Base-by-base conservation (phyloP, 1,140 invertebrate species). In the Scylla paramamosain region DNA sequence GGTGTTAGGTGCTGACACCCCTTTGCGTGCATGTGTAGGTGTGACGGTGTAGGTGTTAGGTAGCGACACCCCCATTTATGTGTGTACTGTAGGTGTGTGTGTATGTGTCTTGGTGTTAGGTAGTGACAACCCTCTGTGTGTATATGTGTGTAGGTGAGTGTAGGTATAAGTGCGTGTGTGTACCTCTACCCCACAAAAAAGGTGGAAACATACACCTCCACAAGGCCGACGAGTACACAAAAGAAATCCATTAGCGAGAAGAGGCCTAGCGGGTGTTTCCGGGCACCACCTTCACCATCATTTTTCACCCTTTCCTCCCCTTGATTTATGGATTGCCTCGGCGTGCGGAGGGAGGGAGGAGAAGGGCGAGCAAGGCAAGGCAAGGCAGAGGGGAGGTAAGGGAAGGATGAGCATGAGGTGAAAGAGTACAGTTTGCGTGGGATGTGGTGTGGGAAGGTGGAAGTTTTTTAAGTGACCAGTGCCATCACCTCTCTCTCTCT, bases 241-340 rank as follows among this genome's bases (percentile, higher is more conserved):
- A 91, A 46, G 46, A 91, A 91, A 91, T 91, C 89, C 89, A 91
- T 91, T 91, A 91, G 46, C 39, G 12, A 8, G 32, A 31, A 48
- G 32, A 48, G n/a, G 88, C 32, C n/a, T 45, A 48, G 88, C n/a
- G 39, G n/a, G 88, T 90, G 48, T 90, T 90, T 90, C 89, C 31
- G 46, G n/a, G 46, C 89, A 31, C 46, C 46, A 12, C 89, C 89
- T 59, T 46, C n/a, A 32, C 89, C 25, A 29, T 91, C 89, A 91
- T 91, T 46, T 91, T 59, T 91, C 89, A 91, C 46, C 48, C n/a
- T 46, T 32, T 52, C 45, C 45, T 29, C 89, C 25, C 88, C 59
- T 46, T 91, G 89, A 91, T 91, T 91, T 52, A 91, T 91, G 89
- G n/a, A 77, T 77, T 77, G 67, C 67, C 67, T 77, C 12, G 67